A percentile compares a stretch with the other conserved stretches of the same genome.
These are phyloP conservation scores for Himalopsyche tibetana DNA, from an alignment of 2,888 invertebrate genomes.

Conservation along the genomic window DNA sequence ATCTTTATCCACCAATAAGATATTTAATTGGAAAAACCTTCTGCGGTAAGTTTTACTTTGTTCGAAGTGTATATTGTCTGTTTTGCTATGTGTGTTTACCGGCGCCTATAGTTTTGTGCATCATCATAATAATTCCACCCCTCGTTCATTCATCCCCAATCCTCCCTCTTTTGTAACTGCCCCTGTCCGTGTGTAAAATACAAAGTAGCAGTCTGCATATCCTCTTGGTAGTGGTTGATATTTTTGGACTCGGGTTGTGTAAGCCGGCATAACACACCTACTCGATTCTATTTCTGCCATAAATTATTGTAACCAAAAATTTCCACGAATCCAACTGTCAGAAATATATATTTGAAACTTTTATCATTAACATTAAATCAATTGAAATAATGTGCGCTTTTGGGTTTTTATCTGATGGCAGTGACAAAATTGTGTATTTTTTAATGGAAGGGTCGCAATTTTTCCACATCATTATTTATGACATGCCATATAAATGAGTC, in stretches of 20 bases:
- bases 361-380: neutral
- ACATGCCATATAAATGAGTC: too few relatives aligned
- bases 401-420: too few relatives aligned
- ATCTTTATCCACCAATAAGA: neutral
- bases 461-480: too few relatives aligned
- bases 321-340: constrained; percentile 13
- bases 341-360: neutral
- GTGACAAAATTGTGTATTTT: too few relatives aligned
- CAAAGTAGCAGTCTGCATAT: constrained; percentile 44
- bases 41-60: constrained; percentile 18
- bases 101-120: constrained; percentile 50
- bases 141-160: constrained; percentile 60
- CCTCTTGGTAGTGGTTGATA: constrained; percentile 38
- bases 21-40: neutral
- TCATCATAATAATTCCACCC: constrained; percentile 48
- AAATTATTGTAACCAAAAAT: constrained; percentile 10
- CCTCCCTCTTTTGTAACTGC: constrained; percentile 35
- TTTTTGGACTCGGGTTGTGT: constrained; percentile 55
- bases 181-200: constrained; percentile 39
- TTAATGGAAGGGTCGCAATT: too few relatives aligned
- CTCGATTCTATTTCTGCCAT: constrained; percentile 58
- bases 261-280: constrained; percentile 59
- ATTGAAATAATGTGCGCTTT: too few relatives aligned
- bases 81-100: constrained; percentile 55
- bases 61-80: neutral